Evolutionary conservation across 2,888 invertebrate species (phyloP), one percentile per base, ranked within the genome.

Genomic region (Hemithea aestivaria): DNA sequence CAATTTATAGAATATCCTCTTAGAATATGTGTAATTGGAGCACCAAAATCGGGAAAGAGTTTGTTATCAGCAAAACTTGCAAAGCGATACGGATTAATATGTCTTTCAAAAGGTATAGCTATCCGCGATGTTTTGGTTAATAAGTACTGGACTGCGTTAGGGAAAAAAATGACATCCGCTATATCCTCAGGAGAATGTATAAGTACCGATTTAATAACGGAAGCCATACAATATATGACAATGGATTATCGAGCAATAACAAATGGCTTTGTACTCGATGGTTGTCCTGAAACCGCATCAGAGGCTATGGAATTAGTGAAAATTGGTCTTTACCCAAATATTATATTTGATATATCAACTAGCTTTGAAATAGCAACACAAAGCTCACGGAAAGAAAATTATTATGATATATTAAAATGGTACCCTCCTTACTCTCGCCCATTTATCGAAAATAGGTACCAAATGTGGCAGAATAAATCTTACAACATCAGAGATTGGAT

Each of bases 41-140:
- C 91, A 10, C 90, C 91, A 1, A 91, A 90, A 61, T 89, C 88
- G 20, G 92, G 92, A 1, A 90, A 90, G 74, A 89, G 90, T 32
- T 73, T 77, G 2, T 60, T 92, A 23, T 85, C 90, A 2, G 69
- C 79, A 29, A 84, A 90, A 53, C 77, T 91, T 16, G 76, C 87
- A 1, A 71, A 77, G 10, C 81, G 82, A 44, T 88, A 89, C 51
- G 89, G 89, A 11, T 64, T 91, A 40, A 67, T 89, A 50, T 70
- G 88, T 26, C 70, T 92, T 35, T 89, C 89, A 1, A 83, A 81
- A 54, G 90, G 90, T 12, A 73, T 71, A 45, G 89, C 90, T 2
- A 56, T 89, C 3, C 76, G 90, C 22, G 73, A 85, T 57, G 70
- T 89, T 20, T 51, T 89, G 43, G 69, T 80, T 36, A 69, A 88